Evolutionary conservation across 2,888 invertebrate species (phyloP).

Genomic region (Empis stercorea): DNA sequence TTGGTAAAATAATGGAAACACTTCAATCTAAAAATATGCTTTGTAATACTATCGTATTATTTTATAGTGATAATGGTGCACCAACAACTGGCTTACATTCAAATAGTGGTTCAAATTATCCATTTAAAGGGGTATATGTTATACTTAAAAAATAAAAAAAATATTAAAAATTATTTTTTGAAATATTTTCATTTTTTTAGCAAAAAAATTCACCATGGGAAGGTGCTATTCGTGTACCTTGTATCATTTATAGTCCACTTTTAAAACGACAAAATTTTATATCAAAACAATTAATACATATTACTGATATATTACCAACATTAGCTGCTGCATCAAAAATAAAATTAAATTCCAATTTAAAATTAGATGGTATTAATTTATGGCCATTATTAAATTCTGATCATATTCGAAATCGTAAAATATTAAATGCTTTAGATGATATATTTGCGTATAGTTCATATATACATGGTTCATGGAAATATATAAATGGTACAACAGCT

Average conservation of each 20-base stretch:
- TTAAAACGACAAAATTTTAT: constrained; percentile 41
- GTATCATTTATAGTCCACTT: constrained; percentile 60
- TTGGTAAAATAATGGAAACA: constrained; percentile 61
- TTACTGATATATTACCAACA: constrained; percentile 77
- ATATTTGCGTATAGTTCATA: constrained; percentile 29
- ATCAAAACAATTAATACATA: constrained; percentile 54
- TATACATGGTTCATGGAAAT: constrained; percentile 24
- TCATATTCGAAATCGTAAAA: constrained; percentile 41
- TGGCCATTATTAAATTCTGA: constrained; percentile 47
- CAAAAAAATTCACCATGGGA: constrained; percentile 73
- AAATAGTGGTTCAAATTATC: constrained; percentile 69
- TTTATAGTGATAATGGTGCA: constrained; percentile 81
- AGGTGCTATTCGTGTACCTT: constrained; percentile 67
- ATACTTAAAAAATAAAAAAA: not conserved
- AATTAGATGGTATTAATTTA: constrained; percentile 52
- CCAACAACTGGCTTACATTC: constrained; percentile 56
- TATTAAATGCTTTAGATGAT: constrained; percentile 62
- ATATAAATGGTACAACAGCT: constrained; percentile 27
- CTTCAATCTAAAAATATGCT: constrained; percentile 54
- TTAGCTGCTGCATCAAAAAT: constrained; percentile 34
- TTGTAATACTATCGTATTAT: constrained; percentile 69
- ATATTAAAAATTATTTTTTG: not conserved
- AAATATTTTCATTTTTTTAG: constrained; percentile 24
- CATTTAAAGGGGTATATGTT: constrained; percentile 61
- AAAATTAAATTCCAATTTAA: constrained; percentile 21